Conservation (phyloP, 2,113 vertebrate species). For the Mirounga angustirostris region DNA sequence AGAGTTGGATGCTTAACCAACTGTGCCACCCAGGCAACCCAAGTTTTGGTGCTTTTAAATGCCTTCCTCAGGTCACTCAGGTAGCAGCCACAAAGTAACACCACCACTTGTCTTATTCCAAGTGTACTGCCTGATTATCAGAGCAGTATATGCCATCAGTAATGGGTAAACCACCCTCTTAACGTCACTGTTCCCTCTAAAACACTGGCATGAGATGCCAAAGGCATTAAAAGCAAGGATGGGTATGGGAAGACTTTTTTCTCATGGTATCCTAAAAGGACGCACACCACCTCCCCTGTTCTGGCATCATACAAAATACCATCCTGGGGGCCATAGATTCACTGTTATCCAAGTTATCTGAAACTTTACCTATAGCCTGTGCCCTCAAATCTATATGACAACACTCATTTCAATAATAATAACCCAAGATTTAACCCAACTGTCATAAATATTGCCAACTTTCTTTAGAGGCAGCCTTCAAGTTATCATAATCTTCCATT, state of each 20-base stretch:
- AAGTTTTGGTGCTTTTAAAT: neutral
- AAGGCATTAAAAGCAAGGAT: neutral
- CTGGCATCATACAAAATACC: neutral
- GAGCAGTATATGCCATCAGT: neutral
- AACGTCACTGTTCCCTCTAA: neutral
- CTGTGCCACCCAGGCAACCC: neutral
- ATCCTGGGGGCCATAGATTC: neutral
- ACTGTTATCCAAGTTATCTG: neutral
- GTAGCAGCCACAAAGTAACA: neutral
- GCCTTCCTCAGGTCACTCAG: neutral
- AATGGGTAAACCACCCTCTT: neutral
- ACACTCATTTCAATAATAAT: neutral
- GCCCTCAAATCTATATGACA: neutral
- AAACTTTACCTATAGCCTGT: neutral
- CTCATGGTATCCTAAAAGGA: neutral
- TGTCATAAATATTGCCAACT: neutral
- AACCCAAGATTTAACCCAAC: neutral
- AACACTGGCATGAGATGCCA: neutral
- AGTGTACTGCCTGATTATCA: neutral
- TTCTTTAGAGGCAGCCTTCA: neutral
- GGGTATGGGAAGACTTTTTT: neutral
- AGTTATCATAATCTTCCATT: neutral
- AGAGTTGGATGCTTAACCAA: neutral
- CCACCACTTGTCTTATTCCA: neutral
- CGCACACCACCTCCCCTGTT: neutral